Conservation (phyloP, 2,888 invertebrate species). For the Tineola bisselliella region DNA sequence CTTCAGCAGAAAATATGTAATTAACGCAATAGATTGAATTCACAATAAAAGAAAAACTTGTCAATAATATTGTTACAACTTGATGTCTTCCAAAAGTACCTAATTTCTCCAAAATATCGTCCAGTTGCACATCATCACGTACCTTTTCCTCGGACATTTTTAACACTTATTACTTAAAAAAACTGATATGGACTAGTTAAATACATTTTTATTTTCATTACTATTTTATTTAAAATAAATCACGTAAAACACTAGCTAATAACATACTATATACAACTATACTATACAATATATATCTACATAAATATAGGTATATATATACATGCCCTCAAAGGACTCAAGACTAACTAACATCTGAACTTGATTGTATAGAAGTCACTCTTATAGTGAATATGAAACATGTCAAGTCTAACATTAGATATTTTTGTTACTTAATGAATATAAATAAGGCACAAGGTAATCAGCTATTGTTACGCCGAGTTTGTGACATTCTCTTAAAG, state of each 20-base stretch:
- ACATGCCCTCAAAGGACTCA: not conserved
- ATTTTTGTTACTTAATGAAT: not conserved
- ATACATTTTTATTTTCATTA: not conserved
- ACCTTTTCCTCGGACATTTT: not conserved
- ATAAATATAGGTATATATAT: too few relatives aligned
- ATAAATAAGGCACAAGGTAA: not conserved
- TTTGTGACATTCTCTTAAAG: not conserved
- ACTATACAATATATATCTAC: too few relatives aligned
- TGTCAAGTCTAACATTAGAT: not conserved
- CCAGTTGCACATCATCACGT: slow-evolving; percentile 20
- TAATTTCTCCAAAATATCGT: slow-evolving; percentile 24
- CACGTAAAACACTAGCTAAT: too few relatives aligned
- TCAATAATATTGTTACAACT: slow-evolving; percentile 20
- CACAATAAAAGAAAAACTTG: slow-evolving; percentile 24
- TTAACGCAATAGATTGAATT: slow-evolving; percentile 27
- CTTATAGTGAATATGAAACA: not conserved
- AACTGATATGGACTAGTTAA: not conserved
- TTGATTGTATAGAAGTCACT: not conserved
- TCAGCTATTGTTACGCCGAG: not conserved
- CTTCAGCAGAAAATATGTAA: slow-evolving; percentile 25
- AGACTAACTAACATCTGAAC: not conserved
- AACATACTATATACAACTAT: too few relatives aligned
- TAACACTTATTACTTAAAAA: not conserved
- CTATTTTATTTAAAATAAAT: too few relatives aligned
- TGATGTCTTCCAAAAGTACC: slow-evolving; percentile 23